Evolutionary conservation across 2,113 vertebrate genomes (phyloP).

Genomic region (Colaptes auratus): DNA sequence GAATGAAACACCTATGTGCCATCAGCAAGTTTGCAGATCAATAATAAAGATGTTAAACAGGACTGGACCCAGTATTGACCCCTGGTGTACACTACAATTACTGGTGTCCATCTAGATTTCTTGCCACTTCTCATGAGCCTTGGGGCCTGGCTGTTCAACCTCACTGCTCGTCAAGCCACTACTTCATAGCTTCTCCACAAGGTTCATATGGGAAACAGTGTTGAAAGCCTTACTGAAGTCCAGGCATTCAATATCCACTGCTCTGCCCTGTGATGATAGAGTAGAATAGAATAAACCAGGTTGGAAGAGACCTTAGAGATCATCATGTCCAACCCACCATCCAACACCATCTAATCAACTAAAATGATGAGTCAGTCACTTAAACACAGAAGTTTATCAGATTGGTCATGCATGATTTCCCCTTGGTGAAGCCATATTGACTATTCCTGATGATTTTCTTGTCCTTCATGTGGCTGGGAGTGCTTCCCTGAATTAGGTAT

Average conservation of each 20-base stretch:
- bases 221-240: background rate
- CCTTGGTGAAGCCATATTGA: background rate
- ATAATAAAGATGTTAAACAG: slow-evolving; percentile 47
- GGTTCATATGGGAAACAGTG: background rate
- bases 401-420: background rate
- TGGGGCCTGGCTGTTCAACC: background rate
- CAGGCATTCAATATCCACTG: background rate
- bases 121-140: background rate
- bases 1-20: too few relatives aligned
- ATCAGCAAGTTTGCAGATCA: background rate
- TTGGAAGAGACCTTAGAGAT: too few relatives aligned
- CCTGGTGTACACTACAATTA: background rate
- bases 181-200: rapidly evolving
- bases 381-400: background rate
- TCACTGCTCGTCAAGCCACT: background rate
- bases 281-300: too few relatives aligned
- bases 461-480: background rate
- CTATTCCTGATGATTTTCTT: background rate
- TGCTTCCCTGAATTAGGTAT: background rate
- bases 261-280: background rate
- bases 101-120: background rate
- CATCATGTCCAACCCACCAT: too few relatives aligned
- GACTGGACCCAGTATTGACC: background rate
- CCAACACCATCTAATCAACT: too few relatives aligned
- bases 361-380: background rate